Conservation (phyloP, 2,888 invertebrate species). For the Camptogramma bilineatum region DNA sequence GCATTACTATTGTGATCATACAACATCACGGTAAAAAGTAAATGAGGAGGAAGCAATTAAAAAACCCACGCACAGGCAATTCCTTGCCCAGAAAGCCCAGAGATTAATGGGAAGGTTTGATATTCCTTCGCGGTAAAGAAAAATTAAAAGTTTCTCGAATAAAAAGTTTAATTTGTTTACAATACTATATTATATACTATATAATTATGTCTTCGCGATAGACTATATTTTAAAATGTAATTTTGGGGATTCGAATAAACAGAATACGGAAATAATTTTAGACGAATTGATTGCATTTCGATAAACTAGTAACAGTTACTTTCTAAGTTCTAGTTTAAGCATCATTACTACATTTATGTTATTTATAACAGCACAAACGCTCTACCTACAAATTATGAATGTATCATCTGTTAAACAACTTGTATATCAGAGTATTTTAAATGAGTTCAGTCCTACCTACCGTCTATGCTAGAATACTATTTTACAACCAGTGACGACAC, state of each 20-base stretch:
- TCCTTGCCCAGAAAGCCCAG: constrained; percentile 34
- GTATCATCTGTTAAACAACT: background rate
- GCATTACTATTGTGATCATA: constrained; percentile 44
- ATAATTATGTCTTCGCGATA: background rate
- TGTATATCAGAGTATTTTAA: constrained; percentile 20
- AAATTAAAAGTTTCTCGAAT: background rate
- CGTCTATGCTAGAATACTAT: constrained; percentile 19
- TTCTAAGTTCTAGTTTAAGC: background rate
- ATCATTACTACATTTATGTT: background rate
- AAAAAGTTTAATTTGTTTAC: background rate
- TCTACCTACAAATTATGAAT: background rate
- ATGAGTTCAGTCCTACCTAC: constrained; percentile 18
- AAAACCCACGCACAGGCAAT: constrained; percentile 49
- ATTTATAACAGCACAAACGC: background rate
- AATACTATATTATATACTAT: no score
- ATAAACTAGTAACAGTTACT: background rate
- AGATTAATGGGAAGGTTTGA: constrained; percentile 29
- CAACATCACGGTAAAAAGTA: constrained; percentile 48
- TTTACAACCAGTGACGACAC: constrained; percentile 22
- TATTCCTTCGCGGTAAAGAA: constrained; percentile 18
- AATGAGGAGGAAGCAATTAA: constrained; percentile 53
- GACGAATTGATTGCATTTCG: background rate
- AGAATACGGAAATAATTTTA: background rate
- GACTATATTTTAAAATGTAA: background rate
- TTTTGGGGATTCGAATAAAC: background rate